Conservation (phyloP, 2,888 invertebrate genomes). For the Drosophila pseudotalamancana region DNA sequence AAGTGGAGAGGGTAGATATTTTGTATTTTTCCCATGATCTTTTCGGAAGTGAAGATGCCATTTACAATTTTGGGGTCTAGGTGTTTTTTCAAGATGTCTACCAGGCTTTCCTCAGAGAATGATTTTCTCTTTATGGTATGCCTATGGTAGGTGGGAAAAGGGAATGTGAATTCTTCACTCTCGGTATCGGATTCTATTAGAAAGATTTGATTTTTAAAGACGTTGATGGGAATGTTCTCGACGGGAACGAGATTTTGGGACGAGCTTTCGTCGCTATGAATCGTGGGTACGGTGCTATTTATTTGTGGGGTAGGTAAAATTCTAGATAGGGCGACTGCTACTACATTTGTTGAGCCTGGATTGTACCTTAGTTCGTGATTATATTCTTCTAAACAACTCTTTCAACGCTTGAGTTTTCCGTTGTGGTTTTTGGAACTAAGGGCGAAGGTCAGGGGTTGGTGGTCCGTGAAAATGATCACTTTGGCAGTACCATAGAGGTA, state of each 20-base stretch:
- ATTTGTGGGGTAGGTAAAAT: conserved; percentile 22
- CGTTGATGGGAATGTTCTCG: conserved; percentile 23
- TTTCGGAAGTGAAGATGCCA: conserved; percentile 15
- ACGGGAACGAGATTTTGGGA: not conserved
- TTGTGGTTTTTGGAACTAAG: conserved; percentile 22
- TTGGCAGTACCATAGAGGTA: too few relatives aligned
- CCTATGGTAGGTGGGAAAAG: conserved; percentile 29
- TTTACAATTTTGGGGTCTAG: conserved; percentile 21
- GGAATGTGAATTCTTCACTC: conserved; percentile 13
- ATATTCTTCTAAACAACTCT: conserved; percentile 36
- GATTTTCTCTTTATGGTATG: conserved; percentile 21
- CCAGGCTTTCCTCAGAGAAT: conserved; percentile 3
- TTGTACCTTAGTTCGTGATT: conserved; percentile 72
- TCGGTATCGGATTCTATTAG: conserved; percentile 11
- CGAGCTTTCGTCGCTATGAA: not conserved
- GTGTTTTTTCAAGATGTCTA: conserved; percentile 2
- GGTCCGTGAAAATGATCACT: too few relatives aligned
- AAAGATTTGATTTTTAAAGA: conserved; percentile 44
- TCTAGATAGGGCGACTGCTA: conserved; percentile 53
- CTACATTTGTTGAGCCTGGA: conserved; percentile 67
- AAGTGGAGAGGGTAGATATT: conserved; percentile 6
- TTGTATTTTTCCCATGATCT: conserved; percentile 21
- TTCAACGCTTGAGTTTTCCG: conserved; percentile 43
- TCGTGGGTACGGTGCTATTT: conserved; percentile 18
- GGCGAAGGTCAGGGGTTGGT: conserved; percentile 12